Conservation (phyloP, 53 echinoderm and acorn worm species). For the Echinarachnius parma region DNA sequence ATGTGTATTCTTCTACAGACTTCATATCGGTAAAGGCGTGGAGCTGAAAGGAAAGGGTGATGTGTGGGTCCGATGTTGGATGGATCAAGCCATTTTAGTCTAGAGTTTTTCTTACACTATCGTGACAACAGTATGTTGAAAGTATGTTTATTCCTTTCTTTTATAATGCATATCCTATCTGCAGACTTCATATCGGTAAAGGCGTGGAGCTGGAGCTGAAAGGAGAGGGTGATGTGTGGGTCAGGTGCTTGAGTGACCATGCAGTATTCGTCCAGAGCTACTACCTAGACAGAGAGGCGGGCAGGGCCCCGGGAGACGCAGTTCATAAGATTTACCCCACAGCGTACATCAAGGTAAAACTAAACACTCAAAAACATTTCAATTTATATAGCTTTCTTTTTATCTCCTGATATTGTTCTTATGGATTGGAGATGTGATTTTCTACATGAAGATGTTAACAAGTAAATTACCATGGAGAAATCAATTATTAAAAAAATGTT, state of each 20-base stretch:
- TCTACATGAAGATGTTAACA: not conserved
- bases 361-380: not conserved
- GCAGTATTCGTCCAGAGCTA: constrained; percentile 99
- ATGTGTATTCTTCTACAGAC: too few relatives aligned
- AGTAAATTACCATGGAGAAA: too few relatives aligned
- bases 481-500: too few relatives aligned
- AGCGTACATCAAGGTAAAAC: constrained; percentile 94
- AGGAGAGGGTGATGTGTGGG: constrained; percentile 99
- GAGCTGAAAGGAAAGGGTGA: constrained; percentile 97
- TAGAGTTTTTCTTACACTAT: too few relatives aligned
- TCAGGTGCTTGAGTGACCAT: constrained; percentile 95
- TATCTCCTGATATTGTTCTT: not conserved
- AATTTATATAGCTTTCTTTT: not conserved
- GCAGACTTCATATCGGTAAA: constrained; percentile 96
- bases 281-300: constrained; percentile 95
- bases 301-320: constrained; percentile 95
- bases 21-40: constrained; percentile 98
- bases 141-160: too few relatives aligned
- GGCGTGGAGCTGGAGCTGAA: constrained; percentile 94
- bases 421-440: not conserved
- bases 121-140: too few relatives aligned
- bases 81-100: constrained; percentile 97
- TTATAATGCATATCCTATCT: too few relatives aligned
- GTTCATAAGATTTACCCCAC: constrained; percentile 98
- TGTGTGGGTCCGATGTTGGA: constrained; percentile 96